phyloP scores from a whole-genome alignment of 2,888 invertebrate species.

The Gerris lacustris region DNA sequence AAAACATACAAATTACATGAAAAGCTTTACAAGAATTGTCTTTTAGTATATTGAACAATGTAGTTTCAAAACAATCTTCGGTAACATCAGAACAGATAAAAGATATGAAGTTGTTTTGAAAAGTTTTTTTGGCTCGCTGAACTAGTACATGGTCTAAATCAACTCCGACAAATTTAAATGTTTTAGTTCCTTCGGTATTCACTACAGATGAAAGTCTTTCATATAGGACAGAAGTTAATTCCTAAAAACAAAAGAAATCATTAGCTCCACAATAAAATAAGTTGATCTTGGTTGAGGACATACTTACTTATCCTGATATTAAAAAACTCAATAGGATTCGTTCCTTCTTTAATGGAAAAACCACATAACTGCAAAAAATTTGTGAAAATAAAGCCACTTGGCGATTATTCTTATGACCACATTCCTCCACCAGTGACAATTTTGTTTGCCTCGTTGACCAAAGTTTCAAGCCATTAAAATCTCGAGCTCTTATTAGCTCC shows the following conservation, averaged over 20 bases:
- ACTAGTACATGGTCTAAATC: conserved; percentile 64
- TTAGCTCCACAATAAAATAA: background rate
- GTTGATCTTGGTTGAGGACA: too few species aligned
- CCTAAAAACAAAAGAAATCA: conserved; percentile 38
- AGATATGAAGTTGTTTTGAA: conserved; percentile 38
- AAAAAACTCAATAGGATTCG: too few species aligned
- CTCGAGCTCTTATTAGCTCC: too few species aligned
- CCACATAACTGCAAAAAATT: too few species aligned
- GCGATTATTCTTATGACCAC: too few species aligned
- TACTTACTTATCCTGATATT: too few species aligned
- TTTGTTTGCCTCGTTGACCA: too few species aligned
- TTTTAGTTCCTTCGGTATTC: conserved; percentile 21
- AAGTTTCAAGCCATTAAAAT: too few species aligned
- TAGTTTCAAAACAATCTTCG: conserved; percentile 40
- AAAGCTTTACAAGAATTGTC: conserved; percentile 40
- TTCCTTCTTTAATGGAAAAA: too few species aligned
- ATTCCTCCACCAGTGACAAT: too few species aligned
- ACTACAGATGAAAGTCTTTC: conserved; percentile 41
- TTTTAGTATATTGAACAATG: conserved; percentile 23
- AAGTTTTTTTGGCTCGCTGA: conserved; percentile 48
- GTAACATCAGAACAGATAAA: conserved; percentile 53
- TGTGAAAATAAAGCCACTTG: too few species aligned
- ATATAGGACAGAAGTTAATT: conserved; percentile 51
- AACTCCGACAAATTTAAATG: conserved; percentile 48
- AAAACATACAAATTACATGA: conserved; percentile 63